Evolutionary conservation across 2,888 invertebrate species (phyloP).

Genomic region (Sesia bembeciformis): DNA sequence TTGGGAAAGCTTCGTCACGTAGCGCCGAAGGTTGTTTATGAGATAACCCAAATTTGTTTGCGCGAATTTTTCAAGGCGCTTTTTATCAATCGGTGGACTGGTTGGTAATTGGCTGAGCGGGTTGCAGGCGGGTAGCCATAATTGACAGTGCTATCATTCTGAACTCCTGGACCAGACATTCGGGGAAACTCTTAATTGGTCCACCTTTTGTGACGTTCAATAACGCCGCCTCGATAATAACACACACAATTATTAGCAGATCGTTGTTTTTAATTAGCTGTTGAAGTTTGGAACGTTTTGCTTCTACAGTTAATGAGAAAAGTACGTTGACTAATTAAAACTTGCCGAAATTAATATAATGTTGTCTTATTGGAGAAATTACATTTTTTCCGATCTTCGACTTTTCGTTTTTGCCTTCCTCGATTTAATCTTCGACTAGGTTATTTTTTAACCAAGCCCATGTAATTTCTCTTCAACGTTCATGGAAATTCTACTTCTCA

Average conservation of each 20-base stretch:
- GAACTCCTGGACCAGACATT: constrained; percentile 61
- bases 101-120: constrained; percentile 60
- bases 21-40: constrained; percentile 18
- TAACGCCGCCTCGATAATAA: constrained; percentile 68
- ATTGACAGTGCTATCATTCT: constrained; percentile 70
- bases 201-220: constrained; percentile 65
- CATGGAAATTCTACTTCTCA: too few relatives aligned
- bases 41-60: constrained; percentile 66
- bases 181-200: constrained; percentile 73
- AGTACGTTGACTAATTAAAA: too few relatives aligned
- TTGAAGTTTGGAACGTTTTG: constrained; percentile 17
- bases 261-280: constrained; percentile 60
- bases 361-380: too few relatives aligned
- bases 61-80: constrained; percentile 35
- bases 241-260: constrained; percentile 61
- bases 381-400: too few relatives aligned
- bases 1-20: constrained; percentile 29
- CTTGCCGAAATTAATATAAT: too few relatives aligned
- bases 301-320: neutral
- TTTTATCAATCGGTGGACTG: constrained; percentile 64
- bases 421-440: too few relatives aligned
- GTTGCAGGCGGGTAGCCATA: constrained; percentile 49
- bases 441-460: too few relatives aligned
- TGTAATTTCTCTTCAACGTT: too few relatives aligned
- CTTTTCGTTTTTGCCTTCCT: too few relatives aligned